These are phyloP conservation scores for Marmota monax DNA, from an alignment of 2,113 vertebrate genomes.

Conservation along the genomic window DNA sequence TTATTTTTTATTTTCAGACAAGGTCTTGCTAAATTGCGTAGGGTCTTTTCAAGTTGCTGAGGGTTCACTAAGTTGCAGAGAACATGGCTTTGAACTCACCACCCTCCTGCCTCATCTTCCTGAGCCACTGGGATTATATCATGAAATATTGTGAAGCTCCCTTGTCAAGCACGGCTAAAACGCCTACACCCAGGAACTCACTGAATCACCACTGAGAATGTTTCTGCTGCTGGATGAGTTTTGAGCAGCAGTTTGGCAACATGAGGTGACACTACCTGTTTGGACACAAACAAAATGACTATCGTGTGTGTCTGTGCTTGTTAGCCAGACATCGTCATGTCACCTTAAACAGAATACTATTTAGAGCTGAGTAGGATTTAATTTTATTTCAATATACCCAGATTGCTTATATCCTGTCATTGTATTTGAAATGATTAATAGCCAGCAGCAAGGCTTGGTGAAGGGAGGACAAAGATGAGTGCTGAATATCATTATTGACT, in stretches of 20 bases:
- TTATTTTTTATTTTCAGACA: too few species aligned
- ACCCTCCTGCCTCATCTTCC: too few species aligned
- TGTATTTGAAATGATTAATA: constrained; percentile 72
- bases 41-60: too few species aligned
- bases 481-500: constrained; percentile 59
- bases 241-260: constrained; percentile 21
- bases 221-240: constrained; percentile 24
- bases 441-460: constrained; percentile 44
- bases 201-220: neutral
- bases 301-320: neutral
- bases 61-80: too few species aligned
- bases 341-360: constrained; percentile 46
- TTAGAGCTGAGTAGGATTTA: constrained; percentile 48
- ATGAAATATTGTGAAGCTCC: constrained; percentile 52
- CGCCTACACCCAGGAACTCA: neutral
- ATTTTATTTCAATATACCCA: constrained; percentile 65
- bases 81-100: too few species aligned
- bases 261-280: constrained; percentile 46
- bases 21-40: too few species aligned
- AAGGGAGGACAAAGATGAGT: constrained; percentile 8
- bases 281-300: constrained; percentile 41
- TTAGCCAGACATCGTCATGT: constrained; percentile 50
- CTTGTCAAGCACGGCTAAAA: constrained; percentile 61
- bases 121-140: neutral
- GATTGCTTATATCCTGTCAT: constrained; percentile 53